phyloP scores from a whole-genome alignment of 1,140 invertebrate genomes.

The Bradynema listronoti region DNA sequence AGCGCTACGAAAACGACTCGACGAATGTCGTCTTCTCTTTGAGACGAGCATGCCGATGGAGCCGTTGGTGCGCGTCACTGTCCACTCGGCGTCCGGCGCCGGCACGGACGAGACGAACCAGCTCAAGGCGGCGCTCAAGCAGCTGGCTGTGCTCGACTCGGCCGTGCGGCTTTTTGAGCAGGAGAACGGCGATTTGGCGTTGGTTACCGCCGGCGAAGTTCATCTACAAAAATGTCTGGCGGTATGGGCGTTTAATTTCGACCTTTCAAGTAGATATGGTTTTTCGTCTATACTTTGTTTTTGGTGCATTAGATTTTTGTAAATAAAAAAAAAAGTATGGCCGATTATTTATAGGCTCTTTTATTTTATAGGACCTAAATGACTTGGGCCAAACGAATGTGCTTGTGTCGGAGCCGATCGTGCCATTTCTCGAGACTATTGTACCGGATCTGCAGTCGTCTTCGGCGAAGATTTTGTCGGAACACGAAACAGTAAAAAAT shows the following conservation, averaged over 20 bases:
- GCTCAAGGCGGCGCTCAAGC: slow-evolving; percentile 71
- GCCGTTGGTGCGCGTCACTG: slow-evolving; percentile 84
- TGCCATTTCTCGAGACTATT: slow-evolving; percentile 88
- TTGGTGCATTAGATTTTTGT: background rate
- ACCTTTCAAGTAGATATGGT: slow-evolving; percentile 8
- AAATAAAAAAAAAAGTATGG: slow-evolving; percentile 7
- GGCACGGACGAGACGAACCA: slow-evolving; percentile 63
- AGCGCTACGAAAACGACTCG: slow-evolving; percentile 12
- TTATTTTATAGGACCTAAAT: slow-evolving; percentile 65
- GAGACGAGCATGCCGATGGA: slow-evolving; percentile 62
- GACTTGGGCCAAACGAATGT: slow-evolving; percentile 62
- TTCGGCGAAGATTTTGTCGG: slow-evolving; percentile 36
- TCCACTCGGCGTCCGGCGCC: slow-evolving; percentile 59
- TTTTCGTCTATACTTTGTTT: slow-evolving; percentile 10
- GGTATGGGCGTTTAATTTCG: slow-evolving; percentile 14
- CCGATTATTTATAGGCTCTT: slow-evolving; percentile 44
- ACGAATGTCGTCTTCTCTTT: slow-evolving; percentile 1
- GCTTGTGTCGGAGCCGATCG: slow-evolving; percentile 84
- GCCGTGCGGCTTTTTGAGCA: slow-evolving; percentile 51
- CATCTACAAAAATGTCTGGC: slow-evolving; percentile 81
- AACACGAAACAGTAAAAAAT: slow-evolving; percentile 37
- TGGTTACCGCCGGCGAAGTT: slow-evolving; percentile 93
- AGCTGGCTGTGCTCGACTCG: slow-evolving; percentile 82
- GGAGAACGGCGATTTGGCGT: slow-evolving; percentile 87
- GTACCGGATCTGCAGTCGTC: slow-evolving; percentile 61